These are phyloP conservation scores for Gila robusta DNA, from an alignment of 2,797 vertebrate genomes.

Conservation along the genomic window DNA sequence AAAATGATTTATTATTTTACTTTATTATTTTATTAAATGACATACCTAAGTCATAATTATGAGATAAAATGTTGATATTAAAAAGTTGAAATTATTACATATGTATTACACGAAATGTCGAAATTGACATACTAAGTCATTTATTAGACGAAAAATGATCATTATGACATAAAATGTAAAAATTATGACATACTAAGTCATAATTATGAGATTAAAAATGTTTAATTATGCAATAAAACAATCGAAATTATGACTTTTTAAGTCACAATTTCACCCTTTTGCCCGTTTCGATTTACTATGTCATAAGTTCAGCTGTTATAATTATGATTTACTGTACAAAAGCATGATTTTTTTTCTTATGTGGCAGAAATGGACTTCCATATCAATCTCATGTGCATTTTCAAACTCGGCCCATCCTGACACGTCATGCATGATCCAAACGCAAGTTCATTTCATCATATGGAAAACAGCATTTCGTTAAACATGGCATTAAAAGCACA, in stretches of 20 bases:
- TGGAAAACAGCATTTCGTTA: background rate
- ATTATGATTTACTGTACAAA: background rate
- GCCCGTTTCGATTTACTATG: rapidly evolving
- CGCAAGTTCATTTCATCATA: background rate
- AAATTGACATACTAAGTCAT: no score
- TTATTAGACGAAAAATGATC: no score
- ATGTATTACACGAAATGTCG: background rate
- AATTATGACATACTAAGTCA: no score
- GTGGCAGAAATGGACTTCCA: background rate
- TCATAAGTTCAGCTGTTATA: background rate
- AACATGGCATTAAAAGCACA: background rate
- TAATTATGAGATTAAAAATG: background rate
- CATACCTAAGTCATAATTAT: no score
- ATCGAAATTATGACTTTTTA: no score
- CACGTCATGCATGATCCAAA: background rate
- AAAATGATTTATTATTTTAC: no score
- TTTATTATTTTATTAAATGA: no score
- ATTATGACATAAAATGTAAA: no score
- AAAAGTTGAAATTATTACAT: no score
- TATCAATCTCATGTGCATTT: background rate
- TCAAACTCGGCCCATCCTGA: background rate
- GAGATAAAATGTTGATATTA: no score
- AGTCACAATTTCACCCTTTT: background rate
- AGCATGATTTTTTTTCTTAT: background rate
- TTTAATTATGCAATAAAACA: no score